These are phyloP conservation scores for Platycnemis pennipes DNA, from an alignment of 2,888 invertebrate species.

Conservation along the genomic window DNA sequence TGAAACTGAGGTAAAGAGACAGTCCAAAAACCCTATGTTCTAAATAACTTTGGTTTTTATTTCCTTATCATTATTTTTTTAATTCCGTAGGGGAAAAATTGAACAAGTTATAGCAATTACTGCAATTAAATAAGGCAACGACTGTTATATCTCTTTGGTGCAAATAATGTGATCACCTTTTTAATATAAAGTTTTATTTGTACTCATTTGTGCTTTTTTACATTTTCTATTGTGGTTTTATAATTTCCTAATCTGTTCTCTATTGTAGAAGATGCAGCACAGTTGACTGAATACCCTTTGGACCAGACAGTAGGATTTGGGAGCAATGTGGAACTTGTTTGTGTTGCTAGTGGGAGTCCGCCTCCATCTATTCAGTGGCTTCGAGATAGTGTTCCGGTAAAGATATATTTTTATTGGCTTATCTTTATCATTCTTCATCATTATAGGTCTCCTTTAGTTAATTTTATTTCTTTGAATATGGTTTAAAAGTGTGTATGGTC, in stretches of 20 bases:
- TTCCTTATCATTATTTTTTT: too few relatives aligned
- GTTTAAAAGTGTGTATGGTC: too few relatives aligned
- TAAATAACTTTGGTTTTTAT: too few relatives aligned
- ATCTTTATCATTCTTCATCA: too few relatives aligned
- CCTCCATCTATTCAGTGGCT: conserved; percentile 61
- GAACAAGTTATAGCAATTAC: too few relatives aligned
- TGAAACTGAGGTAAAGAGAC: too few relatives aligned
- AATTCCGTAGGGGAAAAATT: too few relatives aligned
- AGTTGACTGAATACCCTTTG: conserved; percentile 60
- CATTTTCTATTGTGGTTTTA: neutral
- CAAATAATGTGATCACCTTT: neutral
- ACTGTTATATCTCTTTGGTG: too few relatives aligned
- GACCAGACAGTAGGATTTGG: conserved; percentile 57
- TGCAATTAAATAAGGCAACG: too few relatives aligned
- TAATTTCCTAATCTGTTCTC: neutral
- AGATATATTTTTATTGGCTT: neutral
- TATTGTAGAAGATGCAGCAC: conserved; percentile 25
- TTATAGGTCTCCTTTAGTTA: too few relatives aligned
- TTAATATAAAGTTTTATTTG: neutral
- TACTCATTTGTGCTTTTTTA: neutral
- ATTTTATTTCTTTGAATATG: too few relatives aligned
- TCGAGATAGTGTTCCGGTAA: conserved; percentile 45
- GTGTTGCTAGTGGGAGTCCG: conserved; percentile 61
- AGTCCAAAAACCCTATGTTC: too few relatives aligned
- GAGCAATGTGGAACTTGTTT: conserved; percentile 54